Evolutionary conservation across 2,888 invertebrate genomes (phyloP).

Genomic region (Blastobasis adustella): DNA sequence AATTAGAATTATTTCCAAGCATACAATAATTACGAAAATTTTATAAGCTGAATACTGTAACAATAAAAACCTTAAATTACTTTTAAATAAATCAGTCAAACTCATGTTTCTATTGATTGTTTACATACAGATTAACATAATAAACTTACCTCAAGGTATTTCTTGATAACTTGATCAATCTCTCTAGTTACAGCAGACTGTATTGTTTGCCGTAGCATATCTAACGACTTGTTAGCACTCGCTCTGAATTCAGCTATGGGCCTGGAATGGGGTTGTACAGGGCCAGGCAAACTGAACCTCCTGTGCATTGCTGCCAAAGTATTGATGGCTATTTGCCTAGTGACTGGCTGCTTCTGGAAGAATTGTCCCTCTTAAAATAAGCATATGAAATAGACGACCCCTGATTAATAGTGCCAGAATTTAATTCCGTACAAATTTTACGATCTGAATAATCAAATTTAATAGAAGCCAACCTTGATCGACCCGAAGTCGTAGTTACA

Average conservation of each 20-base stretch:
- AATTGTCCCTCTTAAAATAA: neutral
- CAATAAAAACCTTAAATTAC: too few species aligned
- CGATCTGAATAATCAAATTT: too few species aligned
- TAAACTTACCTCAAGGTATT: slow-evolving; percentile 80
- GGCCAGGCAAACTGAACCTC: slow-evolving; percentile 72
- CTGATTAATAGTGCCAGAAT: too few species aligned
- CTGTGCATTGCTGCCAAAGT: slow-evolving; percentile 79
- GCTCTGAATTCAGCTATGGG: slow-evolving; percentile 73
- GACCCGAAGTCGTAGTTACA: too few species aligned
- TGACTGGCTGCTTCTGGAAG: slow-evolving; percentile 63
- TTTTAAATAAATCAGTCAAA: too few species aligned
- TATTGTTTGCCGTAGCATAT: slow-evolving; percentile 83
- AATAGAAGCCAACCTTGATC: too few species aligned
- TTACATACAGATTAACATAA: neutral
- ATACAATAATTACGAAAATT: too few species aligned
- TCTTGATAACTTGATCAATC: slow-evolving; percentile 84
- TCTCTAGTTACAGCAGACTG: slow-evolving; percentile 86
- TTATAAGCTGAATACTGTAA: too few species aligned
- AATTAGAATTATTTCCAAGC: neutral
- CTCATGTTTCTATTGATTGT: too few species aligned
- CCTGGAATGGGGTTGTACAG: slow-evolving; percentile 66
- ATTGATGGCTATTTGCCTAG: slow-evolving; percentile 81
- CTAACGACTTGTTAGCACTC: slow-evolving; percentile 82
- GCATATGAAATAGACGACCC: too few species aligned
- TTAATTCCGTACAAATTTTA: too few species aligned